Conservation (phyloP, 2,113 vertebrate species). For the Eudyptes chrysolophus region DNA sequence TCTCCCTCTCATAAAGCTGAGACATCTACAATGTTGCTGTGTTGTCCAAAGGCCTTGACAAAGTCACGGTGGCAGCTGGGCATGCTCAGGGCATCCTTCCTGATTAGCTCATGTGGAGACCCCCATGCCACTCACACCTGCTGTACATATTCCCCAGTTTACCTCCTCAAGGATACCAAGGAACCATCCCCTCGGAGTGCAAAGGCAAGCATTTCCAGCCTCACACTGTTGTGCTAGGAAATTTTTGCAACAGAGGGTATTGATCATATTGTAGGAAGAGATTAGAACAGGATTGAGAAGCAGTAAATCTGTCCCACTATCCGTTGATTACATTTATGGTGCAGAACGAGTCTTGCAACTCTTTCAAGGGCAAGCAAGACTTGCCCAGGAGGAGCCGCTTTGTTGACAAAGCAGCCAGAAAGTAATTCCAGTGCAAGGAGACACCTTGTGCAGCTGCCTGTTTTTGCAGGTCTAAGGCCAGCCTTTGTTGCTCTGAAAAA, state of each 20-base stretch:
- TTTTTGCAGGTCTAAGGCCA: not conserved
- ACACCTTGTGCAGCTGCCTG: not conserved
- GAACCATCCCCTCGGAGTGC: not conserved
- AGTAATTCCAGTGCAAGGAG: constrained; percentile 9
- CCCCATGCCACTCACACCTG: not conserved
- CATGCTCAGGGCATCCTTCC: not conserved
- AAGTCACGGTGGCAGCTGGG: not conserved
- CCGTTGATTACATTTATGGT: constrained; percentile 14
- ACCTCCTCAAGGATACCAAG: not conserved
- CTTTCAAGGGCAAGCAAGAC: constrained; percentile 28
- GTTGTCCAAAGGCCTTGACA: not conserved
- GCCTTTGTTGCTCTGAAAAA: not conserved
- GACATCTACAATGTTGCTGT: rapidly evolving
- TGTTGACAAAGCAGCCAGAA: constrained; percentile 56
- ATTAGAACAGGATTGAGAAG: not conserved
- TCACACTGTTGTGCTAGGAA: not conserved
- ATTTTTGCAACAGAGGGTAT: not conserved
- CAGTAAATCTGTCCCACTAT: constrained; percentile 2
- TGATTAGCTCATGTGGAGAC: rapidly evolving
- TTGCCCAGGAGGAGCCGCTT: not conserved
- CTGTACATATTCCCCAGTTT: not conserved
- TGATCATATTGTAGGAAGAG: not conserved
- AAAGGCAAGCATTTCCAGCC: not conserved
- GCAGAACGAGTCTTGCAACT: constrained; percentile 9
- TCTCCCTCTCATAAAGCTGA: not conserved